Evolutionary conservation across 2,797 vertebrate genomes (phyloP).

Genomic region (Parambassis ranga): DNA sequence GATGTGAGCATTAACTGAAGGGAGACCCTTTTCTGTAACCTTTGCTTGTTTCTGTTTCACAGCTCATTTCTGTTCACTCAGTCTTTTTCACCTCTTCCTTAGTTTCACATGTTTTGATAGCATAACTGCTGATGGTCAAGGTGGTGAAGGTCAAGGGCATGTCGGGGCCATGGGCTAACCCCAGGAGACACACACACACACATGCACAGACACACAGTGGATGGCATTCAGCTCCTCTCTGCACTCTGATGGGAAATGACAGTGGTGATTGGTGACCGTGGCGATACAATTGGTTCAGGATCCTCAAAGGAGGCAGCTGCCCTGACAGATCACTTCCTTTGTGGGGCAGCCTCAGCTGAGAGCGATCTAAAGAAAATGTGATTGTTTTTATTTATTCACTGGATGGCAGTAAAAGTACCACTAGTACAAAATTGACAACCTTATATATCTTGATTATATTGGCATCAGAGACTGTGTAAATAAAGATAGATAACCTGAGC

Average conservation of each 20-base stretch:
- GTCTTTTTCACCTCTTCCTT: background rate
- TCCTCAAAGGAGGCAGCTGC: slow-evolving; percentile 14
- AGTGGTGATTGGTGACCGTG: background rate
- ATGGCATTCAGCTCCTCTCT: background rate
- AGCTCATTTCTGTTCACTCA: slow-evolving; percentile 43
- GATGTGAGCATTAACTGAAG: slow-evolving; percentile 7
- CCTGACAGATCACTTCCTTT: slow-evolving; percentile 30
- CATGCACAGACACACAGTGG: background rate
- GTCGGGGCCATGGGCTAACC: background rate
- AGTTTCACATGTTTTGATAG: slow-evolving; percentile 10
- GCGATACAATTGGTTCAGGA: slow-evolving; percentile 31
- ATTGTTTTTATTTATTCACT: background rate
- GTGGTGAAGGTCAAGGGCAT: slow-evolving; percentile 30
- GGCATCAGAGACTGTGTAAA: too few species aligned
- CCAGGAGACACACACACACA: background rate
- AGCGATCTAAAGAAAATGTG: background rate
- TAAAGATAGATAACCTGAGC: too few species aligned
- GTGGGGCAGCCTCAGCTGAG: background rate
- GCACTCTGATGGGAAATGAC: slow-evolving; percentile 33
- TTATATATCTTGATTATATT: too few species aligned
- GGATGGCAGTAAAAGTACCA: background rate
- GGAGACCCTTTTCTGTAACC: slow-evolving; percentile 8
- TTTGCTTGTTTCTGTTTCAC: slow-evolving; percentile 28
- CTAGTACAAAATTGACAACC: too few species aligned
- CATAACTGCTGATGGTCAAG: background rate